phyloP scores from a whole-genome alignment of 1,140 invertebrate genomes.

The Cataglyphis hispanica region DNA sequence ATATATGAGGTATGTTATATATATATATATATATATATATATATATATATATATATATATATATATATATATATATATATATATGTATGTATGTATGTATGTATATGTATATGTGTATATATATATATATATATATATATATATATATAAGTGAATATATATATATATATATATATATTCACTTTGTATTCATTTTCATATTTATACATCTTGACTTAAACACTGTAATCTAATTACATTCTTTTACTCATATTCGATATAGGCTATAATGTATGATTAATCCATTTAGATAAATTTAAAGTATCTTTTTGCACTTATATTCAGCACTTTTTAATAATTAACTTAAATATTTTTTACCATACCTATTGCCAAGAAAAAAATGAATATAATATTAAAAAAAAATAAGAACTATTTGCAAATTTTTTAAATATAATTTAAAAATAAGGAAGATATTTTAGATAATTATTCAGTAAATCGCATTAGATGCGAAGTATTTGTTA shows the following conservation, averaged over 20 bases:
- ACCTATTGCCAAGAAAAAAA: conserved; percentile 1
- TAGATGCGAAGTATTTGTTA: conserved; percentile 43
- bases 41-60: too few relatives aligned
- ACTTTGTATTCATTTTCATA: conserved; percentile 58
- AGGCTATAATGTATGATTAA: conserved; percentile 38
- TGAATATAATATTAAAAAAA: neutral
- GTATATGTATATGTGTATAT: too few relatives aligned
- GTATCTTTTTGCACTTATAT: conserved; percentile 29
- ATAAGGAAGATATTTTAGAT: conserved; percentile 41
- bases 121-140: too few relatives aligned
- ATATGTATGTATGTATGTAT: too few relatives aligned
- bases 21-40: too few relatives aligned
- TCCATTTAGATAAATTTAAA: conserved; percentile 40
- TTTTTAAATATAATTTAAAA: conserved; percentile 12
- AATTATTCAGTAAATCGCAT: conserved; percentile 22
- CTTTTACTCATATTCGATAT: conserved; percentile 12
- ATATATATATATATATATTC: conserved; percentile 57
- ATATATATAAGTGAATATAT: too few relatives aligned
- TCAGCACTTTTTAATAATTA: neutral
- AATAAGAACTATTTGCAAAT: conserved; percentile 1
- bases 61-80: too few relatives aligned
- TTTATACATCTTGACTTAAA: conserved; percentile 50
- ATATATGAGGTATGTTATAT: too few relatives aligned
- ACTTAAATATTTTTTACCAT: conserved; percentile 36
- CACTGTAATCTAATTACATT: conserved; percentile 42